phyloP scores from a whole-genome alignment of 2,888 invertebrate genomes.

The Drosophila ochracea region DNA sequence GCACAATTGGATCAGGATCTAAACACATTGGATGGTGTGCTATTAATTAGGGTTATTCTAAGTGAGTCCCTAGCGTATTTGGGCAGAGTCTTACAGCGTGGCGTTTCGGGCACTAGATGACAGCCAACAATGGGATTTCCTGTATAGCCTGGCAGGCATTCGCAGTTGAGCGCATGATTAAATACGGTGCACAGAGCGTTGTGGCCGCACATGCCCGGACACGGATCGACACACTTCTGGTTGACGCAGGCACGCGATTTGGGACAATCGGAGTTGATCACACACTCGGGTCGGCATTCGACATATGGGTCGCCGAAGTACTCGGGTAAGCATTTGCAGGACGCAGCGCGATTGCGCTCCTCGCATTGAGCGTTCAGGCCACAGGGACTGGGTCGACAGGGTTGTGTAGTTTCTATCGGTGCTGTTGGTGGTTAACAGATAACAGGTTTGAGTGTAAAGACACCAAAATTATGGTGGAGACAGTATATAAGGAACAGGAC shows the following conservation, averaged over 20 bases:
- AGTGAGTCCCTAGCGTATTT: constrained; percentile 12
- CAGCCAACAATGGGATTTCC: constrained; percentile 88
- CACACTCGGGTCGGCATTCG: constrained; percentile 89
- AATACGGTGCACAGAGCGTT: constrained; percentile 90
- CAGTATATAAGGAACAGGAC: constrained; percentile 57
- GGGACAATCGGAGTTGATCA: constrained; percentile 88
- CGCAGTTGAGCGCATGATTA: constrained; percentile 89
- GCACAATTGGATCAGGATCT: constrained; percentile 82
- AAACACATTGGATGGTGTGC: constrained; percentile 36
- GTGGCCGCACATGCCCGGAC: constrained; percentile 92
- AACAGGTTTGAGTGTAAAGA: constrained; percentile 21
- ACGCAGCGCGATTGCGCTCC: constrained; percentile 88
- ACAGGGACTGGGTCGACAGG: constrained; percentile 89
- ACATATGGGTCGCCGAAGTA: constrained; percentile 89
- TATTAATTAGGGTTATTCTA: constrained; percentile 54
- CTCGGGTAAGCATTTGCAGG: constrained; percentile 88
- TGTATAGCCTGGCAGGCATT: constrained; percentile 87
- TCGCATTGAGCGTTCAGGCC: constrained; percentile 89
- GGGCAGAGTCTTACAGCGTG: constrained; percentile 81
- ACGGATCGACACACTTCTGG: constrained; percentile 93
- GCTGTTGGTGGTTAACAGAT: constrained; percentile 76
- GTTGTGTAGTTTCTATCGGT: constrained; percentile 86
- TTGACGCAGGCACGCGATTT: constrained; percentile 88
- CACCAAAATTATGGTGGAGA: not conserved
- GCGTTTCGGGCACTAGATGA: constrained; percentile 71